Evolutionary conservation across 2,797 vertebrate genomes (phyloP).

Genomic region (Peromyscus nudipes): DNA sequence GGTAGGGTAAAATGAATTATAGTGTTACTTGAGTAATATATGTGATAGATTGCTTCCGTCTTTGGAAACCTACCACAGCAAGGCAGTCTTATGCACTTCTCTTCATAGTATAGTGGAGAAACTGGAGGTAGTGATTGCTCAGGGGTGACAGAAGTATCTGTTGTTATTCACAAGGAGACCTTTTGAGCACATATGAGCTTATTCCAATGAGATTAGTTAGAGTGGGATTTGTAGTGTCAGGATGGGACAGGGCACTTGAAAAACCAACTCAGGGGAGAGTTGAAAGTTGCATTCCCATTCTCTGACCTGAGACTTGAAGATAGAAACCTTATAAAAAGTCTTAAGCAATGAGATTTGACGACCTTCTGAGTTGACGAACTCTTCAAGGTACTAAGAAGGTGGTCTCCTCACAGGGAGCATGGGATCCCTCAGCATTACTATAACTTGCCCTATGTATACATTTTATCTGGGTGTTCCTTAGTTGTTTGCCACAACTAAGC

Average conservation of each 20-base stretch:
- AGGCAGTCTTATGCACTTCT: background rate
- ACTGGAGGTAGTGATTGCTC: background rate
- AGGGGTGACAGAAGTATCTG: background rate
- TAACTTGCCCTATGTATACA: background rate
- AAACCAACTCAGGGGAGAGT: background rate
- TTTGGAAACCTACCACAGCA: background rate
- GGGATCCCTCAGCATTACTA: fast-evolving
- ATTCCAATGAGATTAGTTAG: background rate
- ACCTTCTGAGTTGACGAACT: background rate
- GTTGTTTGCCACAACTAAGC: background rate
- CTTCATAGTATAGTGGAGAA: background rate
- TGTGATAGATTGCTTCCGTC: background rate
- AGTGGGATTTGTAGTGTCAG: background rate
- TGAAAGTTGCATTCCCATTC: background rate
- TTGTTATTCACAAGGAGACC: background rate
- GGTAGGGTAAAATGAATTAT: background rate
- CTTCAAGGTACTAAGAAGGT: background rate
- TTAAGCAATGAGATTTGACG: background rate
- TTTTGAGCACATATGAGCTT: background rate
- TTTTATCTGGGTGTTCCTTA: background rate
- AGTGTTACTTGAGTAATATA: background rate
- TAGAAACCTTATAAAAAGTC: background rate
- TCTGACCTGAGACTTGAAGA: background rate
- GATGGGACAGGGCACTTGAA: background rate
- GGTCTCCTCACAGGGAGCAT: background rate